These are phyloP conservation scores for Cephus sareptanus DNA, from an alignment of 2,888 invertebrate species.

Conservation along the genomic window DNA sequence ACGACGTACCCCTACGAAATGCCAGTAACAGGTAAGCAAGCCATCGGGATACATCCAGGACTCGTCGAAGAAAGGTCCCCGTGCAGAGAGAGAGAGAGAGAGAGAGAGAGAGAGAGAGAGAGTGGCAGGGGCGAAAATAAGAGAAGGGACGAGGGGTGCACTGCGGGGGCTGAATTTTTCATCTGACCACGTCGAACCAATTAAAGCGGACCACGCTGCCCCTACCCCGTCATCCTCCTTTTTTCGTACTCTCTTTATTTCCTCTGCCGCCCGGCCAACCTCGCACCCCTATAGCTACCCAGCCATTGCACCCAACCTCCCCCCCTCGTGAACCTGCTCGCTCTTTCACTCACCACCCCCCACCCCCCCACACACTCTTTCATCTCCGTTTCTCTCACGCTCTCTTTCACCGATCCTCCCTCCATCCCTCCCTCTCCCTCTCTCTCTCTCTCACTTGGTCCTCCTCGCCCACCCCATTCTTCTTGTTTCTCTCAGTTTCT, in stretches of 20 bases:
- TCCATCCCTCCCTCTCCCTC: background rate
- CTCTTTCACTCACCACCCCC: constrained; percentile 12
- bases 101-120: no score
- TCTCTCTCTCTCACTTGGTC: constrained; percentile 23
- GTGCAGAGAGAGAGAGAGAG: no score
- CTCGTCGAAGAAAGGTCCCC: no score
- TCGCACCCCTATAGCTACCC: background rate
- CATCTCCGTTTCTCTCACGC: constrained; percentile 4
- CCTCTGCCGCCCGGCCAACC: constrained; percentile 10
- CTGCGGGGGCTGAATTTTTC: constrained; percentile 59
- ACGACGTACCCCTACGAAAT: no score
- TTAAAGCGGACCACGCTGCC: constrained; percentile 60
- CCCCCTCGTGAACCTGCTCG: constrained; percentile 11
- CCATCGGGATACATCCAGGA: no score
- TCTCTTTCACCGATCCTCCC: background rate
- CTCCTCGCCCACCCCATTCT: constrained; percentile 35
- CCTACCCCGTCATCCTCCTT: constrained; percentile 31
- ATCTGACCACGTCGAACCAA: constrained; percentile 64
- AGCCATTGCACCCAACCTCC: constrained; percentile 11
- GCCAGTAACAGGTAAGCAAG: no score
- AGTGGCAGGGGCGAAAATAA: no score
- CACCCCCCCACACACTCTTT: constrained; percentile 18
- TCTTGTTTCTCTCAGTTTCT: constrained; percentile 43
- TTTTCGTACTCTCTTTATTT: constrained; percentile 22
- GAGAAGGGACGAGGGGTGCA: no score